A percentile compares a stretch with the other conserved stretches of the same genome.
Conservation (phyloP, 2,888 invertebrate species). For the Argyresthia goedartella region DNA sequence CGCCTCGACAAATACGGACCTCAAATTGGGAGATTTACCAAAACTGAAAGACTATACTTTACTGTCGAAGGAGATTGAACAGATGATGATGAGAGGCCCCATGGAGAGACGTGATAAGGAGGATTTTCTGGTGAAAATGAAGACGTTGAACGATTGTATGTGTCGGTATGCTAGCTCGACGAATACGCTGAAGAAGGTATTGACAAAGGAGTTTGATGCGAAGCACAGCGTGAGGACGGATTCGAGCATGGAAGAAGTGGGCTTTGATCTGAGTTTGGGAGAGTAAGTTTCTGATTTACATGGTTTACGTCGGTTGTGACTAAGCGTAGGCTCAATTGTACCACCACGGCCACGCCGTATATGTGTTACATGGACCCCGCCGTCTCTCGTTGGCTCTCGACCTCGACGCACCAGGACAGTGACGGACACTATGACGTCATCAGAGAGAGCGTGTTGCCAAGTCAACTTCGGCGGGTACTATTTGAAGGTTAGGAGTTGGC, state of each 20-base stretch:
- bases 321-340: too few relatives aligned
- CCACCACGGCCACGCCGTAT: too few relatives aligned
- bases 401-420: too few relatives aligned
- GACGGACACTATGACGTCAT: too few relatives aligned
- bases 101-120: conserved; percentile 24
- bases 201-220: conserved; percentile 31
- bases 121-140: conserved; percentile 42
- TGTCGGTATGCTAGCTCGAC: conserved; percentile 52
- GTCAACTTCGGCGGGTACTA: too few relatives aligned
- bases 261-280: conserved; percentile 40
- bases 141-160: conserved; percentile 49
- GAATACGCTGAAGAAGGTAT: conserved; percentile 42
- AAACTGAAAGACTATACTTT: conserved; percentile 30
- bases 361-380: too few relatives aligned
- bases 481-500: too few relatives aligned
- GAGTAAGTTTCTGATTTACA: conserved; percentile 32
- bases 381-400: too few relatives aligned
- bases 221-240: conserved; percentile 24
- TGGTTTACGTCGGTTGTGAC: conserved; percentile 10
- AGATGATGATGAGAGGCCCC: conserved; percentile 28
- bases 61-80: conserved; percentile 34
- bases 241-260: conserved; percentile 21
- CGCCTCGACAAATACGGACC: conserved; percentile 39
- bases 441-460: too few relatives aligned
- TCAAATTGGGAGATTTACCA: conserved; percentile 32